Percentiles rank a stretch among this genome's conserved stretches.
Evolutionary conservation across 1,140 invertebrate genomes (phyloP).

Genomic region (Anthonomus grandis): DNA sequence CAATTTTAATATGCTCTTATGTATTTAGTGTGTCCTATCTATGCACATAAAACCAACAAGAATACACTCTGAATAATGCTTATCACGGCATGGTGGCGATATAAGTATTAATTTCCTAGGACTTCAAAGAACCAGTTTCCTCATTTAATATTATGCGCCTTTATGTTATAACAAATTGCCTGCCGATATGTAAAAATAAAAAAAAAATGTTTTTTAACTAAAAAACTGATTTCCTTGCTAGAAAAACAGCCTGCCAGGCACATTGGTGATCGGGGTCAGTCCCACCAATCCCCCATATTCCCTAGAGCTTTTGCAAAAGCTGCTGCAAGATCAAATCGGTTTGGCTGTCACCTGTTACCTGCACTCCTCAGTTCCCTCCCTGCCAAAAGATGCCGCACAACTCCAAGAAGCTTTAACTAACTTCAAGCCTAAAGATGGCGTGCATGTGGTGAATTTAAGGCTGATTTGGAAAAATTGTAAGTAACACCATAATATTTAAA

Average conservation of each 20-base stretch:
- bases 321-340: conserved; percentile 51
- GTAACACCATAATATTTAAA: conserved; percentile 34
- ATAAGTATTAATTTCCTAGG: too few species aligned
- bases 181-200: too few species aligned
- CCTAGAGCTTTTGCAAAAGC: conserved; percentile 57
- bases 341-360: conserved; percentile 56
- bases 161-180: too few species aligned
- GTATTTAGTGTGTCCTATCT: too few species aligned
- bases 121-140: too few species aligned
- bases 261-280: conserved; percentile 65
- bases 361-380: conserved; percentile 61
- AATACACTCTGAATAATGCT: too few species aligned
- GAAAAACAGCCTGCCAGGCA: conserved; percentile 47
- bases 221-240: too few species aligned
- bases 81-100: too few species aligned
- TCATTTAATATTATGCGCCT: too few species aligned
- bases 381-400: conserved; percentile 45
- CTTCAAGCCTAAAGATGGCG: conserved; percentile 31
- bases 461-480: conserved; percentile 79
- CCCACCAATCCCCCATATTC: conserved; percentile 65
- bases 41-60: too few species aligned
- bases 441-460: conserved; percentile 55
- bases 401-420: conserved; percentile 39
- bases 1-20: too few species aligned
- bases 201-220: conserved; percentile 6